These are phyloP conservation scores for Ochotona princeps DNA, from an alignment of 2,113 vertebrate genomes.

Conservation along the genomic window DNA sequence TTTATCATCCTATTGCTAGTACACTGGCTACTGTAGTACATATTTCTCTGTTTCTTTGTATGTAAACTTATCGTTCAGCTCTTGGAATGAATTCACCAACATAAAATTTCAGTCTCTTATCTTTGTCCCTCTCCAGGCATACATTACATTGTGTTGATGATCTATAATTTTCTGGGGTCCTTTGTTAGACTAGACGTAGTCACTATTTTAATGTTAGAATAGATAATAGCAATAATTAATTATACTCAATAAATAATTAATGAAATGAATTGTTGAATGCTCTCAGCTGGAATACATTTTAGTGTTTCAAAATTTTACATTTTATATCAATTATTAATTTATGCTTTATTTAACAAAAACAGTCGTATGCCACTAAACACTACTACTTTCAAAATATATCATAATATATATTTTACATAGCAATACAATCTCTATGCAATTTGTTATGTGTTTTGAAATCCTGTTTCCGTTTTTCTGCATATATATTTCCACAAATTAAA, in stretches of 20 bases:
- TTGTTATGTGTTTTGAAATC: background rate
- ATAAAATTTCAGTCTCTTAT: background rate
- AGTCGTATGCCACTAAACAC: constrained; percentile 9
- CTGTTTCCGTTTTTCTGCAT: background rate
- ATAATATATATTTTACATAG: background rate
- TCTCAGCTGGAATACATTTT: background rate
- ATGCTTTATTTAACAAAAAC: constrained; percentile 29
- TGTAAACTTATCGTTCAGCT: background rate
- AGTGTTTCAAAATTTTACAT: background rate
- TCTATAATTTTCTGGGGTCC: background rate
- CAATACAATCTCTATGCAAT: background rate
- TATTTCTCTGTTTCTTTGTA: background rate
- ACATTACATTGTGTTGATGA: background rate
- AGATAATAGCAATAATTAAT: background rate
- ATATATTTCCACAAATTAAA: background rate
- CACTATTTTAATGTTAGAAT: constrained; percentile 11
- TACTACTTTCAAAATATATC: background rate
- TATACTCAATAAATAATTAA: constrained; percentile 23
- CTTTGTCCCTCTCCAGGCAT: background rate
- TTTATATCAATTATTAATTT: constrained; percentile 1
- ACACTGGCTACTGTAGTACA: too few relatives aligned
- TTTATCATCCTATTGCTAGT: background rate
- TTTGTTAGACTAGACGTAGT: background rate
- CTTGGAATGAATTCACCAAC: background rate
- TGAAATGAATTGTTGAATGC: constrained; percentile 24